These are phyloP conservation scores for Illadopsis cleaveri DNA, from an alignment of 2,113 vertebrate species.

Conservation along the genomic window DNA sequence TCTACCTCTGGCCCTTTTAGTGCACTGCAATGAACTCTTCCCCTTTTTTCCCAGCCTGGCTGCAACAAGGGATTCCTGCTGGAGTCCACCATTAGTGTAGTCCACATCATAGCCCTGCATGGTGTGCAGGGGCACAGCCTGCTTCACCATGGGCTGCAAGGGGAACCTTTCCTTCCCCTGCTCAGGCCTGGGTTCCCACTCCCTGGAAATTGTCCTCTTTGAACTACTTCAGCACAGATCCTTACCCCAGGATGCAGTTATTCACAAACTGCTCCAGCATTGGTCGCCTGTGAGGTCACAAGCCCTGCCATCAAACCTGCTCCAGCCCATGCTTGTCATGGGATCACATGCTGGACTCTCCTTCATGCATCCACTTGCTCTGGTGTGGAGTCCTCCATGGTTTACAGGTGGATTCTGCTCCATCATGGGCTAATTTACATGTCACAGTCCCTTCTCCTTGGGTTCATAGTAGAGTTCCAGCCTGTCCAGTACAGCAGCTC, in stretches of 20 bases:
- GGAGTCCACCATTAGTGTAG: neutral
- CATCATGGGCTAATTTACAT: neutral
- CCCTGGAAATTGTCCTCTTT: neutral
- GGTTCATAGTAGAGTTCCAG: neutral
- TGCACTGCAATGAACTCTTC: neutral
- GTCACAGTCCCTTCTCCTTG: neutral
- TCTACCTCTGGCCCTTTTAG: neutral
- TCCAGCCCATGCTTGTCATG: neutral
- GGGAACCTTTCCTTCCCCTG: neutral
- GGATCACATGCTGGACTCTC: neutral
- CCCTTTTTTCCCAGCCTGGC: neutral
- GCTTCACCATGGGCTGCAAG: neutral
- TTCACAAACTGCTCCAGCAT: neutral
- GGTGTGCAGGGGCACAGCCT: neutral
- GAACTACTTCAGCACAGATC: neutral
- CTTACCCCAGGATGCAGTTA: too few relatives aligned
- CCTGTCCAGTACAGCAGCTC: neutral
- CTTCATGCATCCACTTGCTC: neutral
- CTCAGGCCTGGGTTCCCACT: neutral
- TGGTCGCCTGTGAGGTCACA: neutral
- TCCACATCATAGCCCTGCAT: neutral
- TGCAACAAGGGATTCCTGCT: neutral
- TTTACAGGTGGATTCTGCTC: neutral
- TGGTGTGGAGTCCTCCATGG: fast-evolving
- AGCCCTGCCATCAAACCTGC: neutral